Base-by-base conservation (phyloP, 2,113 vertebrate genomes). In the Lampris megalopsis region DNA sequence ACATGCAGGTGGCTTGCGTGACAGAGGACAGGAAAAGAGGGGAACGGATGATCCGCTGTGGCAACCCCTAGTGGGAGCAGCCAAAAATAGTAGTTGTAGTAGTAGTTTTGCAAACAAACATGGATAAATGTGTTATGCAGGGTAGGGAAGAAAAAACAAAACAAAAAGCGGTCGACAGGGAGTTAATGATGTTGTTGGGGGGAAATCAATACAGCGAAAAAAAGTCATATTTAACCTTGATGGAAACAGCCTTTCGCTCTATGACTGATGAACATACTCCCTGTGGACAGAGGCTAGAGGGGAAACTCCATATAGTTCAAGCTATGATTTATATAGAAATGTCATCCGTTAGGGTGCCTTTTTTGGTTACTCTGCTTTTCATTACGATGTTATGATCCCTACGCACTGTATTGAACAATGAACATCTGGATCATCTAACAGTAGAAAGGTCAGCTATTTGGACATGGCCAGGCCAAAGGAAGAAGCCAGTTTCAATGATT, bases 371-470 rank as follows among this genome's bases (percentile, higher is more conserved):
- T 63, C 24, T 36, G 37, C 11, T 11, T 59, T 63, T 77, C 43
- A 45, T 38, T 43, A 7, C 62, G 70, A 79, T 77, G 59, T 84
- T 72, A 58, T 73, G 77, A 54, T 63, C 57, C n/a, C 41, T 60
- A 72, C 83, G 4, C 43, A 75, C 70, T 82, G 60, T 36, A 1
- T 42, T 62, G 6, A 78, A 73, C 87, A 89, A 88, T 82, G 6
- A 78, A 73, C 87, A 89, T 89, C 83, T 88, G 83, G 82, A 86
- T 85, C 68, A 67, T 52, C 60, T 80, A 77, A 85, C 45, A 48
- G 58, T 71, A 74, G 57, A 64, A 41, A 59, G 36, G 54, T 43
- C 56, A 69, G 49, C 82, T 87, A 83, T 84, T 80, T 89, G 71
- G 77, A 88, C 56, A 72, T 75, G 79, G 68, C 56, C 81, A 60